Evolutionary conservation across 2,888 invertebrate species (phyloP).

Genomic region (Drosophila anomalata): DNA sequence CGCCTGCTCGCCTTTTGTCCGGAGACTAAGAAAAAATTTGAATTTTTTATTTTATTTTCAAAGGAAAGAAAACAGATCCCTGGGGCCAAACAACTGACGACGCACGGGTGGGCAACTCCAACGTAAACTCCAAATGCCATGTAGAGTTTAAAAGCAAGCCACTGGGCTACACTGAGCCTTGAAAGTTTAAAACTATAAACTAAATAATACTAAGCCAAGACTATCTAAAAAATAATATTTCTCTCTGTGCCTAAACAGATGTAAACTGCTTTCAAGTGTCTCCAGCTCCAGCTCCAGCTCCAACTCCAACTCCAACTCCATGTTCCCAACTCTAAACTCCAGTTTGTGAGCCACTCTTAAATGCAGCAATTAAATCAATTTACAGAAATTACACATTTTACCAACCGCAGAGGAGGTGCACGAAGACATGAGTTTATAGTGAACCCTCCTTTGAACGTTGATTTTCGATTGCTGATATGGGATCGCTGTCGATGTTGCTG

Average conservation of each 20-base stretch:
- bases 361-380: constrained; percentile 75
- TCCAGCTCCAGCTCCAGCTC: constrained; percentile 12
- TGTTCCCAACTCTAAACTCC: constrained; percentile 7
- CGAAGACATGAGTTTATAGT: constrained; percentile 46
- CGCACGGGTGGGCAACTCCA: constrained; percentile 38
- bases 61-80: constrained; percentile 52
- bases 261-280: constrained; percentile 39
- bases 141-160: constrained; percentile 42
- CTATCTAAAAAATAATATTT: background rate
- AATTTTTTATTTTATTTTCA: background rate
- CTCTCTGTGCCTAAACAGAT: constrained; percentile 8
- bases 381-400: constrained; percentile 72
- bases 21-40: background rate
- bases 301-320: background rate
- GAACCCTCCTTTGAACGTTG: constrained; percentile 55
- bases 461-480: constrained; percentile 46
- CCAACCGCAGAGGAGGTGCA: constrained; percentile 44
- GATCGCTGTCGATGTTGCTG: constrained; percentile 44
- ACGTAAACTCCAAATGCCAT: constrained; percentile 19
- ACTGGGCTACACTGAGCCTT: constrained; percentile 19
- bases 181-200: too few species aligned
- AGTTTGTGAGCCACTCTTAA: constrained; percentile 59
- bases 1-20: constrained; percentile 39
- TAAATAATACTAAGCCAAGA: too few species aligned
- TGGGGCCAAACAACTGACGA: constrained; percentile 45